Base-by-base conservation (phyloP, 92 coral and sea anemone genomes). In the Heteractis magnifica region DNA sequence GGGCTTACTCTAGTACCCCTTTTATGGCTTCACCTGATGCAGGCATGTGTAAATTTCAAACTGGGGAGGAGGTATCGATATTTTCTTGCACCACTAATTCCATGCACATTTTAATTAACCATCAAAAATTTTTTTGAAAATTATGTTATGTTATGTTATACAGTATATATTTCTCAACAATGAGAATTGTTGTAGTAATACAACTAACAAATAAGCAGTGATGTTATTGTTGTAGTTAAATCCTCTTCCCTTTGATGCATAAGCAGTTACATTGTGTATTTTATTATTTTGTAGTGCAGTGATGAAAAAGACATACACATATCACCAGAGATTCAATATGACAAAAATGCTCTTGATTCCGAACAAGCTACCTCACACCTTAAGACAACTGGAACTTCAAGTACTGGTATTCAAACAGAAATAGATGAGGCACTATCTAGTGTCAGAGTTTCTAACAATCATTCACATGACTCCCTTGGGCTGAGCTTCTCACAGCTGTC, bases 401-500 rank as follows among this genome's bases (percentile, higher is more conserved):
- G 68, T 18, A 49, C 50, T 8, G 50, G 76, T 72, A 3, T 18
- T 48, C 84, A 80, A 51, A 55, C 51, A 10, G 62, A 19, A 8
- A 12, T 15, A 16, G 2, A 49, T 51, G 76, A 75, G 51, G 48
- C 73, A 10, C 11, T 26, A 26, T 68, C 73, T 10, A 68, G 49
- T 11, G 9, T 10, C 9, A 26, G 10, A 5, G 49, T 4, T 68
- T 68, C 73, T 68, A 68, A 50, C 10, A 52, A 44, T 80, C 16
- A 56, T 49, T 13, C 74, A 49, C 71, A 71, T 21, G 87, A 86
- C 4, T 52, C 84, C 49, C 77, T 78, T 12, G 81, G 80, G 82
- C 74, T 92, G 50, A 86, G 86, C 44, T 80, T 93, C 80, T 87
- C 88, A 71, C 72, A 83, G 20, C 77, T 93, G 16, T 86, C 89